Conservation (phyloP, 2,797 vertebrate species). For the Gobio occitaniae region DNA sequence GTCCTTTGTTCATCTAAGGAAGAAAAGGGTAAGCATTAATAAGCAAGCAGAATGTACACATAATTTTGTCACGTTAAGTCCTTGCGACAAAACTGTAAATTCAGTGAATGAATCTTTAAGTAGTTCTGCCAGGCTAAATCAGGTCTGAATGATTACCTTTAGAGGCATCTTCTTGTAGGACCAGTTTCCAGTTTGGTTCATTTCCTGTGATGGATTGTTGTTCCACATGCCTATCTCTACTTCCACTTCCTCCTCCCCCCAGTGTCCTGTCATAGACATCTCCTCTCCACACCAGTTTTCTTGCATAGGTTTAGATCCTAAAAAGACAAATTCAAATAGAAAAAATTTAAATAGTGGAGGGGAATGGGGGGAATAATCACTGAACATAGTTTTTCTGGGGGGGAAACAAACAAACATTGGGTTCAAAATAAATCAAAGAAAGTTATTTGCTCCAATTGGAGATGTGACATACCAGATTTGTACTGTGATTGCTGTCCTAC, state of each 20-base stretch:
- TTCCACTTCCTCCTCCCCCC: slow-evolving; percentile 95
- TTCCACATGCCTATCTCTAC: slow-evolving; percentile 99
- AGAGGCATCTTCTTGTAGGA: slow-evolving; percentile 90
- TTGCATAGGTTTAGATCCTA: slow-evolving; percentile 94
- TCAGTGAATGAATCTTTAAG: neutral
- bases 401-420: neutral
- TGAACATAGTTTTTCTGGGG: neutral
- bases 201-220: slow-evolving; percentile 80
- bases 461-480: slow-evolving; percentile 84
- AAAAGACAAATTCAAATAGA: neutral
- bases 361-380: no score
- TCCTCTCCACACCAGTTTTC: slow-evolving; percentile 92
- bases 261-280: slow-evolving; percentile 78
- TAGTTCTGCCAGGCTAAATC: neutral
- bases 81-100: neutral
- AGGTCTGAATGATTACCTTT: slow-evolving; percentile 80
- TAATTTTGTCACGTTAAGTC: neutral
- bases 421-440: neutral
- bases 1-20: slow-evolving; percentile 90
- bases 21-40: slow-evolving; percentile 29
- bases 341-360: neutral
- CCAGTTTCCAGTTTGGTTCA: slow-evolving; percentile 85
- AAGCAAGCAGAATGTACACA: slow-evolving; percentile 33
- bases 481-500: slow-evolving; percentile 80
- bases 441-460: neutral